Percentiles rank a stretch among this genome's conserved stretches.
These are phyloP conservation scores for Hylaea fasciaria DNA, from an alignment of 2,888 invertebrate genomes.

Conservation along the genomic window DNA sequence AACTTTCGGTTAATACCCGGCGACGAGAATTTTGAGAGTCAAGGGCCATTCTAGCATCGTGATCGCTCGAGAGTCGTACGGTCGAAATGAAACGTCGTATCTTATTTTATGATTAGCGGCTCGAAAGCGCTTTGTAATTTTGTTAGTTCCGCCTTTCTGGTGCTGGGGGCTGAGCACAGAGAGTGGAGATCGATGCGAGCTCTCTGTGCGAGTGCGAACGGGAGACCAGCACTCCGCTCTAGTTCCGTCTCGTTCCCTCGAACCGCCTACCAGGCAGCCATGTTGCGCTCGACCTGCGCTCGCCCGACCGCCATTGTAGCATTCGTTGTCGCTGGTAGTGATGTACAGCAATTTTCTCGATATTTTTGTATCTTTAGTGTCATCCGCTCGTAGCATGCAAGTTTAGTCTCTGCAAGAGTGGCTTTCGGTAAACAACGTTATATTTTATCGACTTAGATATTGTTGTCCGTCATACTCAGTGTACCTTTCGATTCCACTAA, in stretches of 20 bases:
- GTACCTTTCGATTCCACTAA: not conserved
- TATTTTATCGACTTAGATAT: constrained; percentile 22
- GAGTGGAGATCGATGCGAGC: constrained; percentile 84
- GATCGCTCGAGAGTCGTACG: constrained; percentile 83
- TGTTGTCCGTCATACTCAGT: not conserved
- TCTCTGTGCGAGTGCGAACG: constrained; percentile 76
- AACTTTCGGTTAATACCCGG: constrained; percentile 74
- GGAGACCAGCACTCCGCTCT: constrained; percentile 64
- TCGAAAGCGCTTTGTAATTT: constrained; percentile 85
- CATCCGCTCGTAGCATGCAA: constrained; percentile 31
- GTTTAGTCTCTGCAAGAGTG: constrained; percentile 15
- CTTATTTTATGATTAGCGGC: constrained; percentile 86
- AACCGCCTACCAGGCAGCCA: constrained; percentile 85
- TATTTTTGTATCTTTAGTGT: constrained; percentile 58
- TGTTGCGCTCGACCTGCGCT: constrained; percentile 85
- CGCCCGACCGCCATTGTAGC: constrained; percentile 85
- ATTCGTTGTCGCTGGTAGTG: constrained; percentile 80
- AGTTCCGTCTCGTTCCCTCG: constrained; percentile 74
- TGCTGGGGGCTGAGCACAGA: constrained; percentile 83
- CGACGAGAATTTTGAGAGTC: constrained; percentile 82
- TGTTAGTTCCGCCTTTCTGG: constrained; percentile 86
- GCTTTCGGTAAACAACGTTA: constrained; percentile 8
- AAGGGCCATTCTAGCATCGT: constrained; percentile 83
- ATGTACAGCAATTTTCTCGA: constrained; percentile 72
- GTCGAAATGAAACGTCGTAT: constrained; percentile 85